Conservation (phyloP, 1,140 invertebrate species). For the Archivesica marissinica region DNA sequence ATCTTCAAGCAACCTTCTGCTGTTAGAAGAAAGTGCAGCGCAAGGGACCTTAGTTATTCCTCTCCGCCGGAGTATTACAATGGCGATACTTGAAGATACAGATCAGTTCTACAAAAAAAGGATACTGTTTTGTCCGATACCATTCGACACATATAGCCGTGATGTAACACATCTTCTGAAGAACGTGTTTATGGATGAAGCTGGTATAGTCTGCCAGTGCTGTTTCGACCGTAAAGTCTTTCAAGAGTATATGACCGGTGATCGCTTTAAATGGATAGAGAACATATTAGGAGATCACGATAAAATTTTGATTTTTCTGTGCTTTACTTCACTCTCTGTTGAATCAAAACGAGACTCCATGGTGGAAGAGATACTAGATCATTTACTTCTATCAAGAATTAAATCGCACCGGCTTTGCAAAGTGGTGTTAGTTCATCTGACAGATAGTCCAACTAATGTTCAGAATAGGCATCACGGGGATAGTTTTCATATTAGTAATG, state of each 20-base stretch:
- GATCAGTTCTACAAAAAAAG: constrained; percentile 4
- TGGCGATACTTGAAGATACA: constrained; percentile 19
- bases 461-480: background rate
- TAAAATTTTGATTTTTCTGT: constrained; percentile 36
- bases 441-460: background rate
- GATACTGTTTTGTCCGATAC: constrained; percentile 3
- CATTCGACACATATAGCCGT: background rate
- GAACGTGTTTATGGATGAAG: background rate
- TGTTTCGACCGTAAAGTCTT: constrained; percentile 26
- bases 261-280: constrained; percentile 23
- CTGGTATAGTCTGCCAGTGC: constrained; percentile 2
- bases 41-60: background rate
- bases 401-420: constrained; percentile 21
- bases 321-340: background rate
- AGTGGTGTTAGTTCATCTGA: constrained; percentile 13
- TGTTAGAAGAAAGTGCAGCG: background rate
- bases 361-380: background rate
- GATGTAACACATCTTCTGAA: background rate
- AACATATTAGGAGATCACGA: background rate
- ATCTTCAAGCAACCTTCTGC: background rate
- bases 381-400: background rate
- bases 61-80: constrained; percentile 9
- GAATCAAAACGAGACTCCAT: background rate
- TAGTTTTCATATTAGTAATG: constrained; percentile 7
- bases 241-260: constrained; percentile 4